Evolutionary conservation across 1,140 invertebrate species (phyloP).

Genomic region (Conus betulinus): DNA sequence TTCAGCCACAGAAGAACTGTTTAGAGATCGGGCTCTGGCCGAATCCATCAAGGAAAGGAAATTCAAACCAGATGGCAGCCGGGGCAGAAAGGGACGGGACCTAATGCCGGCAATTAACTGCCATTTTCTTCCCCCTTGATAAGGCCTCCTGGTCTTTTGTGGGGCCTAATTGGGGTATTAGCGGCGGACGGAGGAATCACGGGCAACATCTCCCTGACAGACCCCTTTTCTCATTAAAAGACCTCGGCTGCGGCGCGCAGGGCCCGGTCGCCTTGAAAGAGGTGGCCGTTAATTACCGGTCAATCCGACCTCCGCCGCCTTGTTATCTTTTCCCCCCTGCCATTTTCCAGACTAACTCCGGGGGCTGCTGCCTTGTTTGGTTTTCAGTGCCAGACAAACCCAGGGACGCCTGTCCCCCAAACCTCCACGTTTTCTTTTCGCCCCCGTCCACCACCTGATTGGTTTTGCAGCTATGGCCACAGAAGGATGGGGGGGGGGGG

Average conservation of each 20-base stretch:
- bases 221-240: slow-evolving; percentile 28
- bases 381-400: slow-evolving; percentile 27
- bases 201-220: slow-evolving; percentile 24
- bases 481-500: background rate
- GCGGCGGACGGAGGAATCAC: slow-evolving; percentile 22
- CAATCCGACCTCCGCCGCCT: slow-evolving; percentile 31
- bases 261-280: background rate
- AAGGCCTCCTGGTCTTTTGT: slow-evolving; percentile 37
- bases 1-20: slow-evolving; percentile 27
- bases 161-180: slow-evolving; percentile 42
- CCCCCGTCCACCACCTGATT: background rate
- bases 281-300: slow-evolving; percentile 32
- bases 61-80: slow-evolving; percentile 37
- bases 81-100: slow-evolving; percentile 20
- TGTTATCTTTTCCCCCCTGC: slow-evolving; percentile 19
- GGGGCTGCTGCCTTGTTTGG: slow-evolving; percentile 6
- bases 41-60: slow-evolving; percentile 39
- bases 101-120: slow-evolving; percentile 42
- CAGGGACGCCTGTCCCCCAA: background rate
- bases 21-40: slow-evolving; percentile 3
- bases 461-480: background rate
- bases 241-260: background rate
- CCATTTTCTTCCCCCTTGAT: slow-evolving; percentile 39
- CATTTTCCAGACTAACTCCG: slow-evolving; percentile 23
- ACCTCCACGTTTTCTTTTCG: background rate